Conservation (phyloP, 2,797 vertebrate species). For the Delichon dasypus region DNA sequence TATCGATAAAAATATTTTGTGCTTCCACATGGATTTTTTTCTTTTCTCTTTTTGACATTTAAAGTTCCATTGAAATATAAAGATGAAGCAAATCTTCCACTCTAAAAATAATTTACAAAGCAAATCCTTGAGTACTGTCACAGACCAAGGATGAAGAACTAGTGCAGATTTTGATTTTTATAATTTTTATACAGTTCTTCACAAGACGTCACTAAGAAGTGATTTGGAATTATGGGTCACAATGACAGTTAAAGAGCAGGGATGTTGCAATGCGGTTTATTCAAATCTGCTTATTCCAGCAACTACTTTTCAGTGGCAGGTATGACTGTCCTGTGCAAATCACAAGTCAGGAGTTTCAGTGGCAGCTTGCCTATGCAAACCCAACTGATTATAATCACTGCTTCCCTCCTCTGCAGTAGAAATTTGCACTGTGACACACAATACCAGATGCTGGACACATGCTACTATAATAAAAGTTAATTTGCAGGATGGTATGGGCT, state of each 20-base stretch:
- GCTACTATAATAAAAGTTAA: constrained; percentile 59
- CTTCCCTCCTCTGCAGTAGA: constrained; percentile 3
- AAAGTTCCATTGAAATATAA: background rate
- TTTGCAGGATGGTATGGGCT: constrained; percentile 28
- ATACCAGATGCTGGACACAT: constrained; percentile 7
- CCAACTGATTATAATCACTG: background rate
- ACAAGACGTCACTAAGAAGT: background rate
- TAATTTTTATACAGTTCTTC: background rate
- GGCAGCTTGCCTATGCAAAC: background rate
- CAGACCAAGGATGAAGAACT: background rate
- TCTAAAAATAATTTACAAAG: background rate
- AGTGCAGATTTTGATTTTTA: background rate
- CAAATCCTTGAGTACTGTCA: background rate
- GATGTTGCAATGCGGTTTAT: background rate
- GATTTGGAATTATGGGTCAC: background rate
- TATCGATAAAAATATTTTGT: background rate
- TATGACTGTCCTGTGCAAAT: constrained; percentile 9
- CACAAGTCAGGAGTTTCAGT: background rate
- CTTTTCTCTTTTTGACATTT: background rate
- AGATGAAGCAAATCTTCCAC: background rate
- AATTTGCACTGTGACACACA: background rate
- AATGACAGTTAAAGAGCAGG: background rate
- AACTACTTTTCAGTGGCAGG: background rate
- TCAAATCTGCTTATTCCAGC: constrained; percentile 25
- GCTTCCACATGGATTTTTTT: background rate